Base-by-base conservation (phyloP, 2,888 invertebrate species). In the Drosophila picticornis region DNA sequence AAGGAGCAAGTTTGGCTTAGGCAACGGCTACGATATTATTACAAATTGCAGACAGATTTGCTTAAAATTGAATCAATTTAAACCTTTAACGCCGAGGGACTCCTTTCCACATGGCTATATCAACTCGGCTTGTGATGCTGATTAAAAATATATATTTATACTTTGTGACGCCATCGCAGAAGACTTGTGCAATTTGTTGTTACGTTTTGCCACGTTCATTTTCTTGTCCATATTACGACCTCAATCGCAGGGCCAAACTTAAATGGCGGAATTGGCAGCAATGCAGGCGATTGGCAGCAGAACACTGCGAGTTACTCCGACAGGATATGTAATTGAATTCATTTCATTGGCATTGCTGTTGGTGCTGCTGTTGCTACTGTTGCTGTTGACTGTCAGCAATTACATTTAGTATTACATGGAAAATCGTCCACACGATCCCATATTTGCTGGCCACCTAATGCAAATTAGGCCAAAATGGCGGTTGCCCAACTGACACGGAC, bases 271-370 rank as follows among this genome's bases (percentile, higher is more conserved):
- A 13, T 56, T 7, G 29, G 13, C 56, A 57, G 40, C 56, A 31
- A 16, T 40, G 51, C 50, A 27, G 27, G 27, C 25, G 29, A n/a
- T 13, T 16, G 29, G 56, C 16, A 9, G 40, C 31, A 10, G 22
- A 1, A 6, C 43, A 25, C 56, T 29, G 58, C 13, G 22, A 29
- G 48, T 46, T 53, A 29, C 43, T 9, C n/a, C 50, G 48, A 55
- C 60, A 64, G 75, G 70, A 76, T 51, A 77, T 73, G 69, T 75
- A 80, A 79, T 79, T 80, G 66, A 79, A 79, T 76, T 76, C 66
- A 61, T 72, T 76, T 69, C 72, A 66, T 75, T 58, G 77, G 36
- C 46, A 27, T 32, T 56, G 40, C 43, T 31, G 38, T n/a, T 34
- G 38, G n/a, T 43, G 48, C 13, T 29, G 31, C 9, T 43, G 48